Evolutionary conservation across 2,113 vertebrate genomes (phyloP).

Genomic region (Xenopus borealis): DNA sequence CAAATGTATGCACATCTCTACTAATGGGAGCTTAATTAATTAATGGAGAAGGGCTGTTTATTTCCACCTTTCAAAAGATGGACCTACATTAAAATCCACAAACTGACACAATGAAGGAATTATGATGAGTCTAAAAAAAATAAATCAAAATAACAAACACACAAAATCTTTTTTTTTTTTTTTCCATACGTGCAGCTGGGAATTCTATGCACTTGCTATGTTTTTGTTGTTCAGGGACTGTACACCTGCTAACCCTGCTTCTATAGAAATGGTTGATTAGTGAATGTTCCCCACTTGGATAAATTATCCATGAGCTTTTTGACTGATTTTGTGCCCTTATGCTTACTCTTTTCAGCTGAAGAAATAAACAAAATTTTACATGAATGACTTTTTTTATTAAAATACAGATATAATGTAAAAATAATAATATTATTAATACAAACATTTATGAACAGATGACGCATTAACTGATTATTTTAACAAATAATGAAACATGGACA

Average conservation of each 20-base stretch:
- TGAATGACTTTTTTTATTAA: background rate
- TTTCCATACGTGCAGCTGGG: constrained; percentile 15
- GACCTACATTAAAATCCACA: background rate
- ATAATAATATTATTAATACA: background rate
- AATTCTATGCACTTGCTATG: constrained; percentile 6
- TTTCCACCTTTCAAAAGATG: constrained; percentile 27
- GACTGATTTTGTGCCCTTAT: background rate
- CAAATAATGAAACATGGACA: constrained; percentile 29
- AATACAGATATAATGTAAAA: background rate
- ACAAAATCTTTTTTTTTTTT: background rate
- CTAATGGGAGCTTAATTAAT: constrained; percentile 42
- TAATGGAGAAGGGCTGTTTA: constrained; percentile 34
- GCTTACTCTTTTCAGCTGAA: background rate
- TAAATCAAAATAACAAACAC: constrained; percentile 5
- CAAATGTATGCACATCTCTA: background rate
- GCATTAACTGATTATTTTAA: background rate
- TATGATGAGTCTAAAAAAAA: constrained; percentile 4
- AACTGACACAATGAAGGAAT: constrained; percentile 31
- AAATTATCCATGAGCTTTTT: constrained; percentile 14
- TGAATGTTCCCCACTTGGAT: background rate
- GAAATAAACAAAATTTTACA: background rate
- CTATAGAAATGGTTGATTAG: constrained; percentile 19
- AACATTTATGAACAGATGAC: background rate
- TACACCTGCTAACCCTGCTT: constrained; percentile 27
- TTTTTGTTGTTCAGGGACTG: background rate